Evolutionary conservation across 2,888 invertebrate genomes (phyloP).

Genomic region (Drosophila tanythrix): DNA sequence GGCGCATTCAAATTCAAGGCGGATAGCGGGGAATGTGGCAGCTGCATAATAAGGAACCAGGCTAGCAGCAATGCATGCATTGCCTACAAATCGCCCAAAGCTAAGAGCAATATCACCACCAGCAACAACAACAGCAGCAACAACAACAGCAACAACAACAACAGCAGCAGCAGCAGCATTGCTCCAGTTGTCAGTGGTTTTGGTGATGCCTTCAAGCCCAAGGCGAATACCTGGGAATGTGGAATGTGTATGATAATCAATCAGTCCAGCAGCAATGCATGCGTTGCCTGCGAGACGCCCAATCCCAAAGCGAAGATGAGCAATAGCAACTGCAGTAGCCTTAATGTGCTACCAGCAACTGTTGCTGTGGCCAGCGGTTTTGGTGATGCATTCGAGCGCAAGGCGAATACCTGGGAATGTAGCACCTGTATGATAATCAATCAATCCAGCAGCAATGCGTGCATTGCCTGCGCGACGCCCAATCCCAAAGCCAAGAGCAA

Average conservation of each 20-base stretch:
- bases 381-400: slow-evolving; percentile 86
- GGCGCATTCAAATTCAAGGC: slow-evolving; percentile 86
- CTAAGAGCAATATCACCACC: slow-evolving; percentile 46
- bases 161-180: slow-evolving; percentile 4
- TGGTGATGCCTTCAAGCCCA: slow-evolving; percentile 86
- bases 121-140: slow-evolving; percentile 13
- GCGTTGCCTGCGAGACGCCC: slow-evolving; percentile 86
- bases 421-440: slow-evolving; percentile 87
- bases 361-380: slow-evolving; percentile 56
- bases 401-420: slow-evolving; percentile 87
- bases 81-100: slow-evolving; percentile 86
- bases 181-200: slow-evolving; percentile 56
- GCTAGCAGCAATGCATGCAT: slow-evolving; percentile 85
- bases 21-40: slow-evolving; percentile 87
- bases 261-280: slow-evolving; percentile 84
- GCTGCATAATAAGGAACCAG: slow-evolving; percentile 87
- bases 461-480: slow-evolving; percentile 86
- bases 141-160: slow-evolving; percentile 12
- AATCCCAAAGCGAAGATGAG: slow-evolving; percentile 78
- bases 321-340: slow-evolving; percentile 22
- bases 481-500: slow-evolving; percentile 78
- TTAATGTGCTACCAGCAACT: background rate
- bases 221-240: slow-evolving; percentile 87
- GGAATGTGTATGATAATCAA: slow-evolving; percentile 87
- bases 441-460: slow-evolving; percentile 84